Conservation (phyloP, 2,113 vertebrate species). For the Oryzias melastigma region DNA sequence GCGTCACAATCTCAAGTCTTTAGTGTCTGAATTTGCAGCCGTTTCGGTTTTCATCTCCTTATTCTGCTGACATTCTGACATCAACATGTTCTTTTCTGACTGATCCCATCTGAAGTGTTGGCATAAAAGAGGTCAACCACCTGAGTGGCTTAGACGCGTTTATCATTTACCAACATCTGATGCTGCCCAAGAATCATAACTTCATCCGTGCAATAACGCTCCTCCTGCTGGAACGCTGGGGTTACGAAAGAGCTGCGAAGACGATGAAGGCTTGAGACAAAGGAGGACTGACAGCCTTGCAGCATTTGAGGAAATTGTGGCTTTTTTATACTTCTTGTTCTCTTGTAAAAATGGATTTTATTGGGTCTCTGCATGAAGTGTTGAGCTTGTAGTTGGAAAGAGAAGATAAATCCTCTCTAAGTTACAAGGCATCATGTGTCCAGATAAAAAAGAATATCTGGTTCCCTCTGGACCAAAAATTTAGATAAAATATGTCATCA, state of each 20-base stretch:
- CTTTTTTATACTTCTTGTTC: conserved; percentile 1
- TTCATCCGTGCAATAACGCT: conserved; percentile 18
- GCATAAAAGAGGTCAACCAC: no score
- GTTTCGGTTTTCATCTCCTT: neutral
- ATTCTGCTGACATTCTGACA: neutral
- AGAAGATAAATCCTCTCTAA: neutral
- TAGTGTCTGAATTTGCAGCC: neutral
- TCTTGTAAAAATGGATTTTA: conserved; percentile 13
- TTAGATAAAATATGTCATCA: no score
- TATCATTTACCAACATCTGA: conserved; percentile 14
- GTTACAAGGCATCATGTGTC: no score
- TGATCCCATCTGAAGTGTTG: neutral
- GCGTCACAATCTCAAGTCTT: neutral
- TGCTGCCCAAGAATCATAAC: neutral
- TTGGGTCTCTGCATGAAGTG: neutral
- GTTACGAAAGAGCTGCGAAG: conserved; percentile 12
- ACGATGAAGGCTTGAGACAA: neutral
- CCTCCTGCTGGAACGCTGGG: neutral
- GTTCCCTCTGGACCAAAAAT: no score
- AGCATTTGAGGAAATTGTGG: neutral
- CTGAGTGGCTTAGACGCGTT: conserved; percentile 4
- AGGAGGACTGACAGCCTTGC: neutral
- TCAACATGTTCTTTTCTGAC: neutral
- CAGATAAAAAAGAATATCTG: no score
- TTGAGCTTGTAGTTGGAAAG: conserved; percentile 14